Percentiles rank a stretch among this genome's conserved stretches.
Evolutionary conservation across 2,888 invertebrate genomes (phyloP).

Genomic region (Agapostemon virescens): DNA sequence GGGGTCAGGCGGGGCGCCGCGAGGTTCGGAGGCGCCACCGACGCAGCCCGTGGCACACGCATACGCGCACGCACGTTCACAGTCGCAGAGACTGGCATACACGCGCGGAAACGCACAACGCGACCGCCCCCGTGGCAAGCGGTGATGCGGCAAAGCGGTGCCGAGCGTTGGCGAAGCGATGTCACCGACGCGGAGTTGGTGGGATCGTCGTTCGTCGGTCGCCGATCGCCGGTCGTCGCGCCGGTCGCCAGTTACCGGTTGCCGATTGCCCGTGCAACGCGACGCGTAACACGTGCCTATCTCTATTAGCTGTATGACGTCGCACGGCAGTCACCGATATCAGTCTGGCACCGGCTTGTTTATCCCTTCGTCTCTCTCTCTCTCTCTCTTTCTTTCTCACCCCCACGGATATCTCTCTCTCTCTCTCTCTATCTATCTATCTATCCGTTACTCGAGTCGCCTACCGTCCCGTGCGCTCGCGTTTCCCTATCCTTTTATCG

Average conservation of each 20-base stretch:
- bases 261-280: constrained; percentile 42
- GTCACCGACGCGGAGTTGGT: constrained; percentile 62
- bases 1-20: constrained; percentile 69
- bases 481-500: background rate
- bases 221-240: background rate
- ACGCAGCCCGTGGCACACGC: constrained; percentile 40
- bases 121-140: constrained; percentile 53
- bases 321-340: constrained; percentile 72
- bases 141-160: constrained; percentile 47
- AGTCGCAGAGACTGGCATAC: too few relatives aligned
- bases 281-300: constrained; percentile 77
- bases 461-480: constrained; percentile 19
- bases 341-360: constrained; percentile 73
- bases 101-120: constrained; percentile 18
- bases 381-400: constrained; percentile 11
- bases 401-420: too few relatives aligned
- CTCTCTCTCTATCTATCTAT: background rate
- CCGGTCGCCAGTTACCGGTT: background rate
- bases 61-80: background rate
- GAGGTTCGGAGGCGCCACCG: constrained; percentile 76
- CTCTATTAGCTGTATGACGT: constrained; percentile 79
- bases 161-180: constrained; percentile 43
- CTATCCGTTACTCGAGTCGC: constrained; percentile 21
- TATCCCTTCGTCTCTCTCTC: constrained; percentile 61
- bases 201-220: constrained; percentile 47